phyloP scores from a whole-genome alignment of 1,140 invertebrate species.

The Bombus polaris region DNA sequence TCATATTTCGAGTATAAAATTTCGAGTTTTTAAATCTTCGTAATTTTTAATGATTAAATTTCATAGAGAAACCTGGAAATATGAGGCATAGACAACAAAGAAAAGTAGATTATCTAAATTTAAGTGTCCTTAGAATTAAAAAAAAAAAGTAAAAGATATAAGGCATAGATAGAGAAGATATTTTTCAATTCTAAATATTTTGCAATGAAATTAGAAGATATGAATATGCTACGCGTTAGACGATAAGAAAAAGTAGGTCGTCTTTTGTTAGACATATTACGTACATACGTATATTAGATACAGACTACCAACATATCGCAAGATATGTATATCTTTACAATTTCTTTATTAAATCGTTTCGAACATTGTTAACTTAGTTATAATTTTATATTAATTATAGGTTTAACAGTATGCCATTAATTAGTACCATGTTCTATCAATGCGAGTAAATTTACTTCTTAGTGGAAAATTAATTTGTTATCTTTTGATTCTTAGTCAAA shows the following conservation, averaged over 20 bases:
- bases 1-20: too few species aligned
- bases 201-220: neutral
- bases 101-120: too few species aligned
- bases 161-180: neutral
- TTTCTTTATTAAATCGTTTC: neutral
- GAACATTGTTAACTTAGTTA: neutral
- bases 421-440: rapidly evolving
- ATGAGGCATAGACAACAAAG: too few species aligned
- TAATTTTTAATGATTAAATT: too few species aligned
- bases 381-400: neutral
- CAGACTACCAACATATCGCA: neutral
- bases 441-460: neutral
- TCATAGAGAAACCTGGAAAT: too few species aligned
- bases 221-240: neutral
- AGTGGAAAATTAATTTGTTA: neutral
- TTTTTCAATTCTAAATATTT: neutral
- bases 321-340: neutral
- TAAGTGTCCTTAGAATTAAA: too few species aligned
- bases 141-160: neutral
- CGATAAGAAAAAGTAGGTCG: neutral
- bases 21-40: too few species aligned
- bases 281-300: too few species aligned
- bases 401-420: neutral
- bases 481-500: too few species aligned
- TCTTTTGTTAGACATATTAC: neutral